These are phyloP conservation scores for Gnathonemus echidnorhynchus DNA, from an alignment of 2,113 vertebrate species.

Conservation along the genomic window DNA sequence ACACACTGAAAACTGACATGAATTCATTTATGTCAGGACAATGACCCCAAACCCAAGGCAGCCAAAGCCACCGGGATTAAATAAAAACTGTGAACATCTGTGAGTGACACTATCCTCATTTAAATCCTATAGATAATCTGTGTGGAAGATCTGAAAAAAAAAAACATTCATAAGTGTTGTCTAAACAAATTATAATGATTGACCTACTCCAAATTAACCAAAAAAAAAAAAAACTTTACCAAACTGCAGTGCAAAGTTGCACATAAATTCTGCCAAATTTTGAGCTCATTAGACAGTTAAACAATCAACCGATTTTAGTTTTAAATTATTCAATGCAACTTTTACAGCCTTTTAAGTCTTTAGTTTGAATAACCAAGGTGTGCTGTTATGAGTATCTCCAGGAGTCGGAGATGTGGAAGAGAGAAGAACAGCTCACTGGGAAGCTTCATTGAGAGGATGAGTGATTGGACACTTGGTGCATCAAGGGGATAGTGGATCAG, in stretches of 20 bases:
- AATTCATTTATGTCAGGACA: neutral
- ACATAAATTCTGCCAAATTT: neutral
- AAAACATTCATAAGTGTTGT: neutral
- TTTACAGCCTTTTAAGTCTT: neutral
- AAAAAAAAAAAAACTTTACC: neutral
- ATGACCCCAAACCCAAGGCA: neutral
- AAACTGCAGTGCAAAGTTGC: neutral
- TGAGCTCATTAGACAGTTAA: neutral
- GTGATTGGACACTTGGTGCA: neutral
- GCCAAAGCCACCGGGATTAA: neutral
- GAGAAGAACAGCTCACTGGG: neutral
- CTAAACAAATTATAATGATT: slow-evolving; percentile 1
- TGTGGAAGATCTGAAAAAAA: neutral
- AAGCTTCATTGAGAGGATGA: neutral
- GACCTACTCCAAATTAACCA: neutral
- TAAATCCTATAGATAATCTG: neutral
- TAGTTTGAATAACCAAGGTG: neutral
- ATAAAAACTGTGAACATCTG: neutral
- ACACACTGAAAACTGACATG: neutral
- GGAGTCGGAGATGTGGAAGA: neutral
- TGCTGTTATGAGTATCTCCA: neutral
- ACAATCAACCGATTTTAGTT: neutral
- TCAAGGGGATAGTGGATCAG: neutral
- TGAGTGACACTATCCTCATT: neutral
- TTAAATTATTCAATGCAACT: neutral